A percentile compares a stretch with the other conserved stretches of the same genome.
Evolutionary conservation across 2,113 vertebrate genomes (phyloP).

Genomic region (Hemibates koningsi): DNA sequence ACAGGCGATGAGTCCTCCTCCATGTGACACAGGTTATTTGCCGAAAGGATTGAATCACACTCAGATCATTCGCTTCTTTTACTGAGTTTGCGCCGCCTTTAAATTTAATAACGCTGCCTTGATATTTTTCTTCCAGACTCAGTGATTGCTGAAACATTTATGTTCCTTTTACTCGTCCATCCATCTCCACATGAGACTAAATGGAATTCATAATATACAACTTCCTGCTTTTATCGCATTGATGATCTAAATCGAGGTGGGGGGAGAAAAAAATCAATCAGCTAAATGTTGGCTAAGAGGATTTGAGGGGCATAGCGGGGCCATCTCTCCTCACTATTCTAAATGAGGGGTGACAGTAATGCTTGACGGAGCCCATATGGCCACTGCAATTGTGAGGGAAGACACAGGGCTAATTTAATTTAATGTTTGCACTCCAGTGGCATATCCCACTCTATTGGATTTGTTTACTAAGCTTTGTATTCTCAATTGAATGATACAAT

Average conservation of each 20-base stretch:
- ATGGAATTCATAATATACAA: slow-evolving; percentile 47
- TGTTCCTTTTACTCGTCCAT: slow-evolving; percentile 4
- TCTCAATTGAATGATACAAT: background rate
- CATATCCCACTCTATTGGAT: slow-evolving; percentile 14
- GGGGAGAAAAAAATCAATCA: slow-evolving; percentile 50
- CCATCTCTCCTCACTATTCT: slow-evolving; percentile 30
- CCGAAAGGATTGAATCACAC: background rate
- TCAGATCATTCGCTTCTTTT: background rate
- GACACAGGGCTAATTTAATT: slow-evolving; percentile 37
- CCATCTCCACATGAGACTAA: slow-evolving; percentile 1
- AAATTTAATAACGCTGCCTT: slow-evolving; percentile 28
- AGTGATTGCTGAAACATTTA: slow-evolving; percentile 46
- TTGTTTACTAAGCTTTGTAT: background rate
- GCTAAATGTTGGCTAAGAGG: slow-evolving; percentile 66
- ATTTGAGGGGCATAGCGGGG: slow-evolving; percentile 45
- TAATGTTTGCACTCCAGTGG: slow-evolving; percentile 15
- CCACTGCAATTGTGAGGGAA: background rate
- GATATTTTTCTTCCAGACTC: slow-evolving; percentile 32
- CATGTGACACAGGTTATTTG: background rate
- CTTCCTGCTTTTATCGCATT: slow-evolving; percentile 46
- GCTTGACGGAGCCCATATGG: slow-evolving; percentile 54
- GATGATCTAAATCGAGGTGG: slow-evolving; percentile 46
- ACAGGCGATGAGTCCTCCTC: background rate
- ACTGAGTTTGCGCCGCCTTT: slow-evolving; percentile 20
- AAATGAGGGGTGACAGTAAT: slow-evolving; percentile 66